Evolutionary conservation across 1,140 invertebrate species (phyloP).

Genomic region (Metaphire vulgaris): DNA sequence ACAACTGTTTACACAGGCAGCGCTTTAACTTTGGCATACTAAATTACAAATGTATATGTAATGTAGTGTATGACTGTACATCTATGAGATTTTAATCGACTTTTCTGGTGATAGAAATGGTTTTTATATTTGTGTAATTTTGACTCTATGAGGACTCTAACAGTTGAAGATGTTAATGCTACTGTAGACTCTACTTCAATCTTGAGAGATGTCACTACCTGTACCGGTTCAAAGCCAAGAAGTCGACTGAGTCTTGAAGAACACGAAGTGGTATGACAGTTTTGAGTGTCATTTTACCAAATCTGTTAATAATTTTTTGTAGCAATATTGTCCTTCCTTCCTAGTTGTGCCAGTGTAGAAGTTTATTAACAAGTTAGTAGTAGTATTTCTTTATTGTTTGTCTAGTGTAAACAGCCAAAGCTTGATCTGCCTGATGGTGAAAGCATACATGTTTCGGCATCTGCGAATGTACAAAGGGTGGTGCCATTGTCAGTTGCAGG

Average conservation of each 20-base stretch:
- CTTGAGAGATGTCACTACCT: background rate
- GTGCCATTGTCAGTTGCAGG: background rate
- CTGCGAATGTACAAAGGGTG: background rate
- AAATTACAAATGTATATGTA: background rate
- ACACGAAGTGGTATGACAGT: background rate
- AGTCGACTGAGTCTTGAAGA: background rate
- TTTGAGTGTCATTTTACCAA: background rate
- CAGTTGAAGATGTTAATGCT: background rate
- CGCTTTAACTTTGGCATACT: too few species aligned
- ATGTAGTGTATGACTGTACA: background rate
- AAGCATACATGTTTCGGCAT: background rate
- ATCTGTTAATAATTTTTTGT: background rate
- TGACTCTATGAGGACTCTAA: background rate
- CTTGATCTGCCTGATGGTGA: background rate
- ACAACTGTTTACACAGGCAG: too few species aligned
- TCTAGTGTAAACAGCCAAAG: background rate
- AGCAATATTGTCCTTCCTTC: background rate
- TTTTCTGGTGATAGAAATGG: background rate
- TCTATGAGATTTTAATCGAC: background rate
- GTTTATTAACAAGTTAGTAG: background rate
- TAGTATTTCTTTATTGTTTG: background rate
- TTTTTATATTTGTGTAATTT: background rate
- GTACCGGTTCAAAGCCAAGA: background rate
- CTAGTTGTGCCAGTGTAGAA: background rate
- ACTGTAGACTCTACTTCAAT: background rate